Evolutionary conservation across 2,113 vertebrate genomes (phyloP).

Genomic region (Promerops cafer): DNA sequence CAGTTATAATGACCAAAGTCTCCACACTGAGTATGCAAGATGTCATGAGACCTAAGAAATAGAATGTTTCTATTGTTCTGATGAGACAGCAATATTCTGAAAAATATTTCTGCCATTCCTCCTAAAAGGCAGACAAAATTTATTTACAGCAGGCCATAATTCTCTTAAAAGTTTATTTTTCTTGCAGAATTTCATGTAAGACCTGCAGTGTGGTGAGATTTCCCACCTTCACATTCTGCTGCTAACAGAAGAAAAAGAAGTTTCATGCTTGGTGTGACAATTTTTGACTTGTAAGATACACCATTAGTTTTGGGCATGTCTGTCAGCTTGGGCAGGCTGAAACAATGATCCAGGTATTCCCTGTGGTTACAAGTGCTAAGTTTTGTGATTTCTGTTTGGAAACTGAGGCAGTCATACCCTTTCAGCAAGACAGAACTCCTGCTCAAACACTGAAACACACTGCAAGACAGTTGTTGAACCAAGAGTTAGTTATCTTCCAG

Average conservation of each 20-base stretch:
- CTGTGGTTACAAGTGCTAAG: background rate
- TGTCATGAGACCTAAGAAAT: background rate
- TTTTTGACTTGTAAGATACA: background rate
- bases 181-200: background rate
- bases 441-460: background rate
- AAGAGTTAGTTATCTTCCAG: background rate
- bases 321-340: background rate
- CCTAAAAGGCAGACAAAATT: background rate
- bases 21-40: background rate
- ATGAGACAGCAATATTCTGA: background rate
- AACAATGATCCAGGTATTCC: background rate
- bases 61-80: background rate
- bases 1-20: background rate
- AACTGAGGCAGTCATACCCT: background rate
- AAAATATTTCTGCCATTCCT: background rate
- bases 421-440: background rate
- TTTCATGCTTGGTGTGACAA: background rate
- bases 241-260: background rate
- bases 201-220: background rate
- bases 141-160: background rate
- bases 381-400: background rate
- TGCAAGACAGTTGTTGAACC: rapidly evolving
- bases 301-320: background rate
- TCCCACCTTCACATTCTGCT: background rate
- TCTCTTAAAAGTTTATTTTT: background rate